Evolutionary conservation across 1,140 invertebrate species (phyloP).

Genomic region (Oedothorax gibbosus): DNA sequence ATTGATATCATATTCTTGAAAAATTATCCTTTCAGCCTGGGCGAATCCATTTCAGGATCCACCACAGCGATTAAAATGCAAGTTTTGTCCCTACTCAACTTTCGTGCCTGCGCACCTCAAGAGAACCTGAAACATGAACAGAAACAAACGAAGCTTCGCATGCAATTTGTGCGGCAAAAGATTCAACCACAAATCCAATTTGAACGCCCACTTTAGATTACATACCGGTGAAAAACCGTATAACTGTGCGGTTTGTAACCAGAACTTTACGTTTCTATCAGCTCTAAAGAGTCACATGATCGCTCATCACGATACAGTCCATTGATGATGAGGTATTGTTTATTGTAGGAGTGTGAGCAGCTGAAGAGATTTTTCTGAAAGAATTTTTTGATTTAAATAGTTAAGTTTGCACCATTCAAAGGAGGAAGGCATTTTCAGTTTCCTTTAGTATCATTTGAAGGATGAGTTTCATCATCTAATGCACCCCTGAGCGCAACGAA

Average conservation of each 20-base stretch:
- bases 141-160: not conserved
- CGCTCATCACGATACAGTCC: not conserved
- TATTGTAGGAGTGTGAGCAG: not conserved
- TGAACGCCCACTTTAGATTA: not conserved
- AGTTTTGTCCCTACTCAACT: slow-evolving; percentile 17
- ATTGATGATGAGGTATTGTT: no score
- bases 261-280: slow-evolving; percentile 6
- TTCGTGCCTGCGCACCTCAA: not conserved
- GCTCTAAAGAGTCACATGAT: slow-evolving; percentile 2
- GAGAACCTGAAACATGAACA: slow-evolving; percentile 1
- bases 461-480: no score
- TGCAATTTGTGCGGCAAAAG: not conserved
- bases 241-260: not conserved
- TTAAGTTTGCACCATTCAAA: no score
- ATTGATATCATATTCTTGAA: no score
- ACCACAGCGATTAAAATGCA: not conserved
- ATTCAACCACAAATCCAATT: slow-evolving; percentile 9
- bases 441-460: no score
- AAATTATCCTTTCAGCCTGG: no score
- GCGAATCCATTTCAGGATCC: no score
- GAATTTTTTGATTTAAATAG: no score
- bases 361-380: no score
- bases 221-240: slow-evolving; percentile 44
- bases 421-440: no score
- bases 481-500: no score